A percentile compares a stretch with the other conserved stretches of the same genome.
These are phyloP conservation scores for Phataginus tricuspis DNA, from an alignment of 2,797 vertebrate species.

Conservation along the genomic window DNA sequence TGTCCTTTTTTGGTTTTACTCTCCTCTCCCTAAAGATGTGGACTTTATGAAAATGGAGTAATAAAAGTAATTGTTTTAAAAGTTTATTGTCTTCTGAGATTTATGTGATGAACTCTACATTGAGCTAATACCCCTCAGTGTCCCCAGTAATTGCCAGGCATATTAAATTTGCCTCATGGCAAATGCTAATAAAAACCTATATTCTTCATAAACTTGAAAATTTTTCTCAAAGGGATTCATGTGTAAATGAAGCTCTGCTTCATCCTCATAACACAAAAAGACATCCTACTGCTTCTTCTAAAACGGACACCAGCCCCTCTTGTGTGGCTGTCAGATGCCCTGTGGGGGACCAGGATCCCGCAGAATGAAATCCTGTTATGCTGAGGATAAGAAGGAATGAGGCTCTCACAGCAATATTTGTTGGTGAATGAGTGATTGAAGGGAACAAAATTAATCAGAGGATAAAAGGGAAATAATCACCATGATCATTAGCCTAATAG, in stretches of 20 bases:
- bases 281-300: not conserved
- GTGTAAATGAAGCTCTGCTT: not conserved
- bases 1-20: not conserved
- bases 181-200: not conserved
- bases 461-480: not conserved
- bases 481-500: not conserved
- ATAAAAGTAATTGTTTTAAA: not conserved
- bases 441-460: not conserved
- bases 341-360: not conserved
- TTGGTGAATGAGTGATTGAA: not conserved
- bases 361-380: not conserved
- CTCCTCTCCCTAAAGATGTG: not conserved
- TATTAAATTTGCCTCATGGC: not conserved
- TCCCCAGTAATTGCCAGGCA: not conserved
- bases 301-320: too few species aligned
- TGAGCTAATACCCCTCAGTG: not conserved
- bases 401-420: too few species aligned
- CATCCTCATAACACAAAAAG: not conserved
- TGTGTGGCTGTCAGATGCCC: not conserved
- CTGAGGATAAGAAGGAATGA: not conserved
- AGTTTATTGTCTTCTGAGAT: not conserved
- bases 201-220: not conserved
- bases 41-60: not conserved
- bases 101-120: not conserved
- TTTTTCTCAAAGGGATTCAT: not conserved